Conservation (phyloP, 37 sponge, comb jelly and placozoan species). For the Halichondria panicea region DNA sequence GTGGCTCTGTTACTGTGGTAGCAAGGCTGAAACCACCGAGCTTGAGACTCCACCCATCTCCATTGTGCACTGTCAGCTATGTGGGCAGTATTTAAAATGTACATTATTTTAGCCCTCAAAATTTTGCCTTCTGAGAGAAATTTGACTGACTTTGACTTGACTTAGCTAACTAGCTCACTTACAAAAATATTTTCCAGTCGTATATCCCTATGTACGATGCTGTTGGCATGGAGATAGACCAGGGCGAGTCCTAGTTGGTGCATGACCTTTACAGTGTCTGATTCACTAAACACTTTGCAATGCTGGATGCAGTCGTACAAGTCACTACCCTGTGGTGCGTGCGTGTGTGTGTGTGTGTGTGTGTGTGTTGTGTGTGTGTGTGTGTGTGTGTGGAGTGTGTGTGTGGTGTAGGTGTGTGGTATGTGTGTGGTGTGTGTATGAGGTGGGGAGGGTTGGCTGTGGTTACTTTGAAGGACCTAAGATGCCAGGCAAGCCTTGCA, state of each 20-base stretch:
- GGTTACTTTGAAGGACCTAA: too few species aligned
- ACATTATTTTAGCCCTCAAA: too few species aligned
- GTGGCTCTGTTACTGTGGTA: conserved; percentile 60
- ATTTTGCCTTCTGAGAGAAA: too few species aligned
- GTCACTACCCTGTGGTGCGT: conserved; percentile 60
- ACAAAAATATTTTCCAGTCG: conserved; percentile 83
- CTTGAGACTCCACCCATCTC: conserved; percentile 58
- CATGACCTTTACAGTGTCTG: conserved; percentile 31
- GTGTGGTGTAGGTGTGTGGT: too few species aligned
- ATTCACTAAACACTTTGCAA: conserved; percentile 63
- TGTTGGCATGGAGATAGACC: conserved; percentile 81
- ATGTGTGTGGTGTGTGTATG: too few species aligned
- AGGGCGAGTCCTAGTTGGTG: conserved; percentile 76
- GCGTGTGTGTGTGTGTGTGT: too few species aligned
- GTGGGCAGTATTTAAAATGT: background rate
- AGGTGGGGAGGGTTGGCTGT: too few species aligned
- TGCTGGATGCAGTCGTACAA: conserved; percentile 75
- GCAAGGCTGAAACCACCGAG: conserved; percentile 79
- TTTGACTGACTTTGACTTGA: too few species aligned
- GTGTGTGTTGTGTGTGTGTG: too few species aligned
- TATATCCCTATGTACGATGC: conserved; percentile 77
- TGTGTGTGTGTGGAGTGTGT: too few species aligned
- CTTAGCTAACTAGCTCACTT: too few species aligned
- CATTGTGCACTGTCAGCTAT: conserved; percentile 1
- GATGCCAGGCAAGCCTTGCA: too few species aligned